These are phyloP conservation scores for Schizothorax lantsangensis DNA, from an alignment of 2,797 vertebrate species.

Conservation along the genomic window DNA sequence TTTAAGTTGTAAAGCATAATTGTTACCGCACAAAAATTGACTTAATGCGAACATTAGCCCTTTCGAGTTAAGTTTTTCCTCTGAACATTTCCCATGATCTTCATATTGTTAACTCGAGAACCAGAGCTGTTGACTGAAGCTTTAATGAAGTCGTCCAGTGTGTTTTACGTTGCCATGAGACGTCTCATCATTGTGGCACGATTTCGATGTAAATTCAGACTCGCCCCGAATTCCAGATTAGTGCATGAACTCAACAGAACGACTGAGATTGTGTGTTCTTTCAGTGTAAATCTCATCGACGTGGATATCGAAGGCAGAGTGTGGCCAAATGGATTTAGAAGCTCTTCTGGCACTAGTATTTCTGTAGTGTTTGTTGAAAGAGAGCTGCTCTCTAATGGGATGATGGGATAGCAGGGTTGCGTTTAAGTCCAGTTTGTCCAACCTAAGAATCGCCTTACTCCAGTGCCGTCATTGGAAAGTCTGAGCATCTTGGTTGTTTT, in stretches of 20 bases:
- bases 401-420: conserved; percentile 38
- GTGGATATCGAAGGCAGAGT: conserved; percentile 6
- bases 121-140: conserved; percentile 19
- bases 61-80: not conserved
- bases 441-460: conserved; percentile 59
- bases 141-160: conserved; percentile 21
- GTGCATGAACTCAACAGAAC: conserved; percentile 42
- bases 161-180: not conserved
- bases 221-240: conserved; percentile 11
- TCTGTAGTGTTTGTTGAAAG: conserved; percentile 34
- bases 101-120: not conserved
- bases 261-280: conserved; percentile 45
- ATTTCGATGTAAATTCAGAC: conserved; percentile 20
- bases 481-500: conserved; percentile 63
- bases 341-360: conserved; percentile 41
- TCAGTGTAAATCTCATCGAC: conserved; percentile 27
- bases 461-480: conserved; percentile 62
- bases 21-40: conserved; percentile 5
- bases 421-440: conserved; percentile 52
- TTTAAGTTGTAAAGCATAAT: conserved; percentile 27
- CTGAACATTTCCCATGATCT: not conserved
- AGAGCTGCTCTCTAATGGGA: conserved; percentile 37
- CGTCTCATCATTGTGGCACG: conserved; percentile 11
- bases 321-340: conserved; percentile 31
- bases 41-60: conserved; percentile 20